Percentiles rank a stretch among this genome's conserved stretches.
phyloP scores from a whole-genome alignment of 2,888 invertebrate genomes.

The Thysanoteuthis rhombus region DNA sequence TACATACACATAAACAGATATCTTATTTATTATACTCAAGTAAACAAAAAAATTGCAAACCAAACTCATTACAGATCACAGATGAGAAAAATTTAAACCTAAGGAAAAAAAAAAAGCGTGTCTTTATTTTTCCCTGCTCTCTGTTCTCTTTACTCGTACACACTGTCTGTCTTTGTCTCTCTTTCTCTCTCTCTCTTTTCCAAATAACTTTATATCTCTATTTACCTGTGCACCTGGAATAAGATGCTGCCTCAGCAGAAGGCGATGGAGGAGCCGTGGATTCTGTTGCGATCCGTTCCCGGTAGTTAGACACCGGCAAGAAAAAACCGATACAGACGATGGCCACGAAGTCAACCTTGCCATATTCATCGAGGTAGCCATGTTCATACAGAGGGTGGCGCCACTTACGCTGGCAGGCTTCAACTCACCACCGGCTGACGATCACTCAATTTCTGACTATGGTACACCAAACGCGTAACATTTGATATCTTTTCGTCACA shows the following conservation, averaged over 20 bases:
- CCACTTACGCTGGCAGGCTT: not conserved
- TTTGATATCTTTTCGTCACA: not conserved
- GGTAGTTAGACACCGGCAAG: not conserved
- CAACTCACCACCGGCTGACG: not conserved
- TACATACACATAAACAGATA: too few species aligned
- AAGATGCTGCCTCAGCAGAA: not conserved
- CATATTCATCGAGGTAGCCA: not conserved
- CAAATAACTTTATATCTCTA: not conserved
- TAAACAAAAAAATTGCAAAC: too few species aligned
- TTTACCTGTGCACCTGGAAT: not conserved
- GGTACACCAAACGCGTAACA: not conserved
- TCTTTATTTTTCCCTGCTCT: not conserved
- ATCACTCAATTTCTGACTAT: not conserved
- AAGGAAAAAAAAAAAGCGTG: not conserved
- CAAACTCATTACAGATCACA: too few species aligned
- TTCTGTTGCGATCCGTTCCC: not conserved
- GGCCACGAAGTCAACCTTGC: constrained; percentile 24
- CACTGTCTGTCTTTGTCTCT: too few species aligned
- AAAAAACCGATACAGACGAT: not conserved
- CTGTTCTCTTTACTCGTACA: not conserved
- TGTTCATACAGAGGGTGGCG: not conserved
- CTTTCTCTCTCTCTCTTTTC: not conserved
- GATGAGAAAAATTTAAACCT: not conserved
- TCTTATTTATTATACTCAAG: too few species aligned
- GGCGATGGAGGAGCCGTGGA: not conserved